phyloP scores from a whole-genome alignment of 2,797 vertebrate species.

The Chelon labrosus region DNA sequence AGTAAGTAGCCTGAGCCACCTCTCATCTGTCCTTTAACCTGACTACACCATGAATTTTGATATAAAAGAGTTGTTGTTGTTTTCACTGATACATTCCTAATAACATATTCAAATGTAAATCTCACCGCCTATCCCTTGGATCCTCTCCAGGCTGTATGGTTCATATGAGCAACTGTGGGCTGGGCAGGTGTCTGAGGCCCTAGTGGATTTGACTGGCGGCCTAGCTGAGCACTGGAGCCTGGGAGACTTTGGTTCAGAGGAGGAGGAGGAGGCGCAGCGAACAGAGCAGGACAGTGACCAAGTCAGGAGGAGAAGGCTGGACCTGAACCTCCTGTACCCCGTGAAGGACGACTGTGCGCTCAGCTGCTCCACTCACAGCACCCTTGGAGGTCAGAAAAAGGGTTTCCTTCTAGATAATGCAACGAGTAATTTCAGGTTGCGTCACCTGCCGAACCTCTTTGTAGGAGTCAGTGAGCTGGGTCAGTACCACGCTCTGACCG shows the following conservation, averaged over 20 bases:
- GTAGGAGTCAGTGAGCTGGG: slow-evolving; percentile 84
- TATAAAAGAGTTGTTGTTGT: neutral
- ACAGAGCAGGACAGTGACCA: slow-evolving; percentile 57
- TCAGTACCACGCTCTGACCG: slow-evolving; percentile 92
- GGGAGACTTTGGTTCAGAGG: slow-evolving; percentile 60
- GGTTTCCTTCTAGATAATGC: neutral
- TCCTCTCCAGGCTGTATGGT: slow-evolving; percentile 86
- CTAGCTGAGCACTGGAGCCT: slow-evolving; percentile 92
- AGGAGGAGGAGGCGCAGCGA: slow-evolving; percentile 33
- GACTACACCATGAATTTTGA: neutral
- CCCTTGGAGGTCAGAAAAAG: slow-evolving; percentile 82
- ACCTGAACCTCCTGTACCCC: slow-evolving; percentile 85
- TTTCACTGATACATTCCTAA: neutral
- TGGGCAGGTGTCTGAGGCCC: slow-evolving; percentile 94
- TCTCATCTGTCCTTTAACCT: slow-evolving; percentile 9
- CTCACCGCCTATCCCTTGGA: neutral
- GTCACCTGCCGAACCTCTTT: slow-evolving; percentile 8
- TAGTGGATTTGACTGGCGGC: slow-evolving; percentile 94
- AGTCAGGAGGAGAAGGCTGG: slow-evolving; percentile 69
- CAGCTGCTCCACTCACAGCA: slow-evolving; percentile 91
- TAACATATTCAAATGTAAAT: neutral
- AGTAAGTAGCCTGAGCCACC: slow-evolving; percentile 81
- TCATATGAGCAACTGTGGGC: slow-evolving; percentile 96
- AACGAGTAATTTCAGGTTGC: neutral
- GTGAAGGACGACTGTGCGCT: slow-evolving; percentile 89